Conservation (phyloP, 1,140 invertebrate genomes). For the Dendroctonus ponderosae region DNA sequence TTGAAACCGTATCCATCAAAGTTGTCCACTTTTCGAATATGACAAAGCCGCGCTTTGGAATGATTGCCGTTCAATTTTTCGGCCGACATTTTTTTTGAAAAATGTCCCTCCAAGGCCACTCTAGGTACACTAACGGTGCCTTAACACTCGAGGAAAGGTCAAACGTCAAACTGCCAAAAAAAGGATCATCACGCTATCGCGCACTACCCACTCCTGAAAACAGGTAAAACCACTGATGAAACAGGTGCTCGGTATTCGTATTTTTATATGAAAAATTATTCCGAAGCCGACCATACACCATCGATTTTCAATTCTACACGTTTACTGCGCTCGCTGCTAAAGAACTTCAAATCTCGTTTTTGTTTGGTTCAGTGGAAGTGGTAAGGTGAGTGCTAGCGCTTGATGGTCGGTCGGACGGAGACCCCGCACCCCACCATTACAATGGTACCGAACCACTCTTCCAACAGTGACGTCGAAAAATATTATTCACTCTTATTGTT, state of each 20-base stretch:
- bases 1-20: constrained; percentile 99
- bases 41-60: constrained; percentile 68
- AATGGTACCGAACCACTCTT: constrained; percentile 21
- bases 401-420: constrained; percentile 4
- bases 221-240: constrained; percentile 24
- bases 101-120: background rate
- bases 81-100: constrained; percentile 30
- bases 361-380: constrained; percentile 31
- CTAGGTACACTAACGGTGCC: background rate
- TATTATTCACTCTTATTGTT: background rate
- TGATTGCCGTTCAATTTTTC: constrained; percentile 29
- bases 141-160: constrained; percentile 2
- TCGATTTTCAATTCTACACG: constrained; percentile 9
- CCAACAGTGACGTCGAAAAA: constrained; percentile 14
- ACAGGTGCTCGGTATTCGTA: constrained; percentile 18
- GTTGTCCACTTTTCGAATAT: constrained; percentile 85
- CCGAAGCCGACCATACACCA: constrained; percentile 2
- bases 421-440: constrained; percentile 15
- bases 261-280: constrained; percentile 11
- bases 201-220: constrained; percentile 20
- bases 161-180: constrained; percentile 23
- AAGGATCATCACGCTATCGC: constrained; percentile 11
- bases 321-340: constrained; percentile 25
- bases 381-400: constrained; percentile 27
- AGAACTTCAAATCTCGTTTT: constrained; percentile 31